Conservation (phyloP, 2,113 vertebrate genomes). For the Columba janthina region DNA sequence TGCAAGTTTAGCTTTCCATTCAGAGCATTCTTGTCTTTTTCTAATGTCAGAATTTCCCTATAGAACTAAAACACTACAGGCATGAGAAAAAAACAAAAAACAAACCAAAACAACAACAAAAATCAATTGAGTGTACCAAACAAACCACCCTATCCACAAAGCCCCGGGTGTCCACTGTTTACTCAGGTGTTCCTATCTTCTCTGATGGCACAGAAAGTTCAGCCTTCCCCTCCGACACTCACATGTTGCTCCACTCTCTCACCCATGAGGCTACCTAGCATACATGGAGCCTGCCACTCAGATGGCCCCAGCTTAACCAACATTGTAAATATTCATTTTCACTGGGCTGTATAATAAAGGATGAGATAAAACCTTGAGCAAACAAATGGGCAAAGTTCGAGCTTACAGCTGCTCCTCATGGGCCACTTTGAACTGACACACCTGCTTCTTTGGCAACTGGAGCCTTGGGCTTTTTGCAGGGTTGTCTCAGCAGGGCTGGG, state of each 20-base stretch:
- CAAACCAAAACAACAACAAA: not conserved
- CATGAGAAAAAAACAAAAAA: not conserved
- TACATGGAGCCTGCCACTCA: not conserved
- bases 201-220: not conserved
- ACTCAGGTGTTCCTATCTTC: slow-evolving; percentile 14
- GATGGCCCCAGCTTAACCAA: not conserved
- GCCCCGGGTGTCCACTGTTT: not conserved
- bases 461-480: slow-evolving; percentile 26
- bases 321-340: not conserved
- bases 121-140: not conserved
- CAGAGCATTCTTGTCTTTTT: not conserved
- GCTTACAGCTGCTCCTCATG: slow-evolving; percentile 47
- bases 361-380: slow-evolving; percentile 70
- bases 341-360: not conserved
- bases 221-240: accelerated
- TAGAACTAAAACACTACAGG: not conserved
- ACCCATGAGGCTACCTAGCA: not conserved
- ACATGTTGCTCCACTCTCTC: accelerated
- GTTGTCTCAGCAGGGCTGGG: not conserved
- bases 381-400: slow-evolving; percentile 68
- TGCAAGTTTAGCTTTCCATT: not conserved
- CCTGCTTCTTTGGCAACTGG: slow-evolving; percentile 56
- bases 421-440: slow-evolving; percentile 48
- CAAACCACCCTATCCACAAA: not conserved
- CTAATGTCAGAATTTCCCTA: not conserved